Base-by-base conservation (phyloP, 2,113 vertebrate species). In the human region DNA sequence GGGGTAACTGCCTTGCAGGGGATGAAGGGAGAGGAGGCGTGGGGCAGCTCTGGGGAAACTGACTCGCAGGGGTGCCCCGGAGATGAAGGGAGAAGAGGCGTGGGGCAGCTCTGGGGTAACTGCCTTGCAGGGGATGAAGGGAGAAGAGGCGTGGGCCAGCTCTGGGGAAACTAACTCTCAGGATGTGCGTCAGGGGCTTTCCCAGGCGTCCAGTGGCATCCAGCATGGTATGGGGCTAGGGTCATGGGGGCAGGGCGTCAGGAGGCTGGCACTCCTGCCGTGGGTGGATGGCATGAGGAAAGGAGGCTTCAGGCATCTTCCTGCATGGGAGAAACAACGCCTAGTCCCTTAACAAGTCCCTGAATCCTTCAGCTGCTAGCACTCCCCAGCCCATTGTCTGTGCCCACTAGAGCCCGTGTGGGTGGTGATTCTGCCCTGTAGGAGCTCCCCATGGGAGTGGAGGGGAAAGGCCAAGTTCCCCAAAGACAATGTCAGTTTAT, bases 191-290 rank as follows among this genome's bases (percentile, higher is more conserved):
- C 35, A 40, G 6, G 22, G 72, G 66, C 92, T n/a, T 2, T 43
- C 59, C 84, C 3, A 9, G 43, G 25, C 0, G 8, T 52, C 70
- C 0, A 8, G 82, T 48, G 17, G 80, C 2, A 4, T 30, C 57
- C 50, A 1, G 61, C 12, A 6, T 0, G 2, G 61, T 0, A 6
- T 2, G 35, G 22, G 1, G 45, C 50, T 4, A 6, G 14, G 27
- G 55, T 40, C 0, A 2, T 0, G 0, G 68, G 48, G 17, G 27
- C 17, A 3, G 23, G 87, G 64, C 61, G 38, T 1, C 0, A 0
- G 59, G 38, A 35, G 40, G 50, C 73, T 2, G n/a, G 50, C 0
- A 0, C 73, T 3, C 5, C 27, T 40, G 2, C 48, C 5, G 7
- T 11, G 61, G 38, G 32, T 16, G 3, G 20, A 23, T 4, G 16